Percentiles rank a stretch among this genome's conserved stretches.
These are phyloP conservation scores for Drosophila pruinosa DNA, from an alignment of 1,140 invertebrate genomes.

Conservation along the genomic window DNA sequence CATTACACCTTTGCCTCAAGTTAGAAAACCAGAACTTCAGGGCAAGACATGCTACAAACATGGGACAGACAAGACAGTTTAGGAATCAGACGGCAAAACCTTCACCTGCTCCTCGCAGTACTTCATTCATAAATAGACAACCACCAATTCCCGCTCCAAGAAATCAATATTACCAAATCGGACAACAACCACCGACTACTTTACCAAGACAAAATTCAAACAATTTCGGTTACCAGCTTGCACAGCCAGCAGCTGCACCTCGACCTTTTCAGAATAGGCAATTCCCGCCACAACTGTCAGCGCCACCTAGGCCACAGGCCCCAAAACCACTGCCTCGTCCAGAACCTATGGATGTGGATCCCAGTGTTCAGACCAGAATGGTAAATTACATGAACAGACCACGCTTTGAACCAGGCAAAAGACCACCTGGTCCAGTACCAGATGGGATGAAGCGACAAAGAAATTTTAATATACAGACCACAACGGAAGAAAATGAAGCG, in stretches of 20 bases:
- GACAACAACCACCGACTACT: not conserved
- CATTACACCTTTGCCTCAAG: slow-evolving; percentile 35
- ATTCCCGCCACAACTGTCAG: too few species aligned
- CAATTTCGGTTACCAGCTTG: too few species aligned
- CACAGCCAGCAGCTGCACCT: too few species aligned
- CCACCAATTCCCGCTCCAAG: not conserved
- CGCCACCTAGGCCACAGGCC: too few species aligned
- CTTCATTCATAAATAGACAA: not conserved
- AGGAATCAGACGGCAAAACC: not conserved
- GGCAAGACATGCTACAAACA: not conserved
- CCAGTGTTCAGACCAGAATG: slow-evolving; percentile 2
- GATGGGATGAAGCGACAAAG: not conserved
- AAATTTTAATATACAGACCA: too few species aligned
- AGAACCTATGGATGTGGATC: slow-evolving; percentile 31
- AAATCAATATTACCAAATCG: not conserved
- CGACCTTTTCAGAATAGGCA: not conserved
- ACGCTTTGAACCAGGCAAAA: slow-evolving; percentile 1
- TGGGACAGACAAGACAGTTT: not conserved
- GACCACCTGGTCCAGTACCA: not conserved
- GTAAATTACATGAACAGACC: slow-evolving; percentile 30
- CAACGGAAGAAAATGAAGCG: not conserved
- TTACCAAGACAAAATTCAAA: too few species aligned
- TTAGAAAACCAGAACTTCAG: slow-evolving; percentile 28
- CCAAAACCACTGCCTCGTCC: not conserved
- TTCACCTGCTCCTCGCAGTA: not conserved